These are phyloP conservation scores for Protosalanx chinensis DNA, from an alignment of 2,797 vertebrate species.

Conservation along the genomic window DNA sequence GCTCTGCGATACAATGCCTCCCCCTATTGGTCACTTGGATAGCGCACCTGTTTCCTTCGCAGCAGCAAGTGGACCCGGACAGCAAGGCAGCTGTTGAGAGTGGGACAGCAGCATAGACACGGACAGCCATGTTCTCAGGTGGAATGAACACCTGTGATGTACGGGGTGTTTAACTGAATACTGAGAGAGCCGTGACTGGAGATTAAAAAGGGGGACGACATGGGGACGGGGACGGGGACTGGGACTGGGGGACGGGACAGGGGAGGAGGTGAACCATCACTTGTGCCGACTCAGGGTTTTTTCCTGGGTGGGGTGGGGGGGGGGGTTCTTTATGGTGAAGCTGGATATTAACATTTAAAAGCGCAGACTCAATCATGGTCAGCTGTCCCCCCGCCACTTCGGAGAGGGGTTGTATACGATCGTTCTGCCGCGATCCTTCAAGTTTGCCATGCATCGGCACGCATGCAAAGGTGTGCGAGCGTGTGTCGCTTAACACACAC, in stretches of 20 bases:
- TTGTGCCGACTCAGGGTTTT: background rate
- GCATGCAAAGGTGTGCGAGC: background rate
- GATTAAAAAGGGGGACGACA: background rate
- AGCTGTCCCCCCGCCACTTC: background rate
- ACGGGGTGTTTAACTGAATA: background rate
- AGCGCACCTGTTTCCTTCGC: background rate
- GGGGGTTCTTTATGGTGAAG: background rate
- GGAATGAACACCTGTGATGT: background rate
- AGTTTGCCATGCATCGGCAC: background rate
- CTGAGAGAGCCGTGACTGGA: background rate
- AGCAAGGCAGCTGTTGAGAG: background rate
- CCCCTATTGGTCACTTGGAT: slow-evolving; percentile 38
- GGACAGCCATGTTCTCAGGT: background rate
- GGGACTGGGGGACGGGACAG: no score
- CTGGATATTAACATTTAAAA: background rate
- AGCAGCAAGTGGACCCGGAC: background rate
- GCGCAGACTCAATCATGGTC: background rate
- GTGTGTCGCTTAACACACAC: background rate
- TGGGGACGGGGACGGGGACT: no score
- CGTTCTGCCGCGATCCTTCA: background rate
- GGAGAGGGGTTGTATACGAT: no score
- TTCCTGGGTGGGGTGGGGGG: no score
- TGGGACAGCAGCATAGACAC: no score
- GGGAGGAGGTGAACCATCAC: background rate
- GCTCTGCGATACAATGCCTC: slow-evolving; percentile 34